Base-by-base conservation (phyloP, 2,797 vertebrate species). In the Manis crassicaudata region DNA sequence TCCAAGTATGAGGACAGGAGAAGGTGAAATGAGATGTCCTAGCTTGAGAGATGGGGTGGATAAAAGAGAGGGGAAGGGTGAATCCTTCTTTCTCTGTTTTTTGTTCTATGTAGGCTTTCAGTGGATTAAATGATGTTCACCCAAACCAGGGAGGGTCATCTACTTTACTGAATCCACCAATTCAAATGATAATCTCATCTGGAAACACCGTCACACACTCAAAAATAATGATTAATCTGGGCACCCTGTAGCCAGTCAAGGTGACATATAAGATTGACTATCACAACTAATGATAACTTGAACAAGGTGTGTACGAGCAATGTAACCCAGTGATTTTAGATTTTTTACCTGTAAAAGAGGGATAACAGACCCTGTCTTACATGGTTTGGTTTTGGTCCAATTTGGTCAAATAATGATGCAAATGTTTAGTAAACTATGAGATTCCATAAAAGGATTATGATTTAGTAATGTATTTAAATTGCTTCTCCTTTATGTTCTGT, bases 381-480 rank as follows among this genome's bases (percentile, higher is more conserved):
- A 84, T 92, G 16, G 27, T 72, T 91, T 97, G 40, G 18, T 73
- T 88, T 94, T 72, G 56, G 25, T 62, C 32, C 54, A 88, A 0
- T 62, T 54, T 88, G 80, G 23, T 46, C 81, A 67, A 88, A 79
- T 79, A 93, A 88, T 86, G 6, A 8, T 94, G 73, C 62, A 72
- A 92, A 72, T 90, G 10, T 91, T 96, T 96, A 60, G 29, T 89
- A 85, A 94, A 93, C 35, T 80, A 37, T 75, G 56, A 35, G 37
- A 73, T 85, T 97, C 88, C 46, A 76, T 92, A 58, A 81, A 94
- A 93, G 58, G 18, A 81, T 87, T 79, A 72, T 73, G 87, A 96
- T 86, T 89, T 88, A 81, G n/a, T 81, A 90, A 92, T 90, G 46
- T 52, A 73, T 90, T 96, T 91, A 79, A 87, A 77, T 96, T 79